phyloP scores from a whole-genome alignment of 2,888 invertebrate species.

The Lucinisca nassula region DNA sequence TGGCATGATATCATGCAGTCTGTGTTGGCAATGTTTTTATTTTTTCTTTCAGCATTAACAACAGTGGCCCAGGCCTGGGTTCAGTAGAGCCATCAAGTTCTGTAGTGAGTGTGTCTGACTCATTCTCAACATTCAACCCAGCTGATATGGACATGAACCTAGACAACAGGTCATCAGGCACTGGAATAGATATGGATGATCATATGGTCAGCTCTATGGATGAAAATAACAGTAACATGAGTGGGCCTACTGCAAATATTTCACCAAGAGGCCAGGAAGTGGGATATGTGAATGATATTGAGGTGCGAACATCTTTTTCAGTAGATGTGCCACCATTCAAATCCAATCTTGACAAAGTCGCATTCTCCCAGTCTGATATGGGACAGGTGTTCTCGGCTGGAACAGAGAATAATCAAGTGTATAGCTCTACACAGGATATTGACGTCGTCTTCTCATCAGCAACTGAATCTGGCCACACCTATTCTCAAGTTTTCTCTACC shows the following conservation, averaged over 20 bases:
- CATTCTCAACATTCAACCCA: slow-evolving; percentile 73
- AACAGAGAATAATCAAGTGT: slow-evolving; percentile 34
- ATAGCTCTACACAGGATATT: slow-evolving; percentile 48
- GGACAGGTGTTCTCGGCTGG: slow-evolving; percentile 59
- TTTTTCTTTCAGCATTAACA: slow-evolving; percentile 58
- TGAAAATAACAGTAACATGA: slow-evolving; percentile 66
- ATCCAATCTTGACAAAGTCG: slow-evolving; percentile 60
- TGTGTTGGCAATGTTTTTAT: too few relatives aligned
- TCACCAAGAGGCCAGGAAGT: slow-evolving; percentile 74
- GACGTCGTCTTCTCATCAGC: slow-evolving; percentile 50
- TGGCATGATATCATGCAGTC: too few relatives aligned
- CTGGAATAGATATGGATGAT: slow-evolving; percentile 59
- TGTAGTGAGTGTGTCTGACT: slow-evolving; percentile 65
- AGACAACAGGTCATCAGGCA: slow-evolving; percentile 52
- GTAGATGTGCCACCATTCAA: slow-evolving; percentile 70
- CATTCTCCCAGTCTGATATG: slow-evolving; percentile 61
- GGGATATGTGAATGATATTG: slow-evolving; percentile 57
- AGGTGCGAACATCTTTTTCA: slow-evolving; percentile 61
- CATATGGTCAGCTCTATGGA: slow-evolving; percentile 67
- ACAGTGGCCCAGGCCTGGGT: slow-evolving; percentile 35
- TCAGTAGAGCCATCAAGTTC: slow-evolving; percentile 21
- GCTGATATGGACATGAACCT: slow-evolving; percentile 69
- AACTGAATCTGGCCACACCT: slow-evolving; percentile 46
- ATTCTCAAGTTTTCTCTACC: slow-evolving; percentile 17
- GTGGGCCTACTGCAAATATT: slow-evolving; percentile 60